Percentiles rank a stretch among this genome's conserved stretches.
phyloP scores from a whole-genome alignment of 2,888 invertebrate species.

The Altica lythri region DNA sequence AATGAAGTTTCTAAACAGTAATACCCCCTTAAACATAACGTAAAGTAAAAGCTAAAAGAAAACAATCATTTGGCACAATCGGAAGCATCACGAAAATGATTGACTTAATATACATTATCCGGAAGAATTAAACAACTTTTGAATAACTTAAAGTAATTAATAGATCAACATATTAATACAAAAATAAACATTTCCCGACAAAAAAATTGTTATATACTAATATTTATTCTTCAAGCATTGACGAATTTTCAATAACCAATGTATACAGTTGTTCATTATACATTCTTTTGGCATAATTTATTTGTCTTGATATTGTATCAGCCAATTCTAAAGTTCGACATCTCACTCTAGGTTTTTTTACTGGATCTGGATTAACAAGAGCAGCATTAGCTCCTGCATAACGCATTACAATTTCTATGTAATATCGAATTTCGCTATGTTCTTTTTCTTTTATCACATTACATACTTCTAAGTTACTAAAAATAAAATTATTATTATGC shows the following conservation, averaged over 20 bases:
- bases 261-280: constrained; percentile 82
- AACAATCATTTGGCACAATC: too few relatives aligned
- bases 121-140: too few relatives aligned
- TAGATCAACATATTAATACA: too few relatives aligned
- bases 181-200: too few relatives aligned
- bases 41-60: too few relatives aligned
- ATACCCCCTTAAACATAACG: too few relatives aligned
- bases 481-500: too few relatives aligned
- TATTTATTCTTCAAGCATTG: constrained; percentile 48
- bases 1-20: too few relatives aligned
- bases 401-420: constrained; percentile 72
- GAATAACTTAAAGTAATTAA: too few relatives aligned
- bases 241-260: constrained; percentile 53
- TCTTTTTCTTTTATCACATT: constrained; percentile 62
- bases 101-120: too few relatives aligned
- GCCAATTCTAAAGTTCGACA: constrained; percentile 76
- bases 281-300: constrained; percentile 86
- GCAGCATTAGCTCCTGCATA: constrained; percentile 58
- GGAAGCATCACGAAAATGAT: too few relatives aligned
- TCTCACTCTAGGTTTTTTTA: constrained; percentile 76
- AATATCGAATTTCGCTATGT: constrained; percentile 59
- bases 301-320: constrained; percentile 74
- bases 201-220: too few relatives aligned
- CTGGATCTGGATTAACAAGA: constrained; percentile 58
- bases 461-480: constrained; percentile 70